Evolutionary conservation across 2,797 vertebrate genomes (phyloP).

Genomic region (Pterois miles): DNA sequence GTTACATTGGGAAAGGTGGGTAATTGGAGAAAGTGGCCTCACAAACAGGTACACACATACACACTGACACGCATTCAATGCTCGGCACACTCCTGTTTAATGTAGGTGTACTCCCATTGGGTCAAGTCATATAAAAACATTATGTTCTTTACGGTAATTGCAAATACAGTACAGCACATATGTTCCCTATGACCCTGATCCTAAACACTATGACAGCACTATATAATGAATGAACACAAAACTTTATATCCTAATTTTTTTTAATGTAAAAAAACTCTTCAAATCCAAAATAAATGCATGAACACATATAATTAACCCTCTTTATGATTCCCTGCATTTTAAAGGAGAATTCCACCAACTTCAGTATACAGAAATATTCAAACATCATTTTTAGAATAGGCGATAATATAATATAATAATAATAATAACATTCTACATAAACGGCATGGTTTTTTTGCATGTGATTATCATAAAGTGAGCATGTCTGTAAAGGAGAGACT

Average conservation of each 20-base stretch:
- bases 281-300: not conserved
- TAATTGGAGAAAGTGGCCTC: conserved; percentile 31
- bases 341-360: not conserved
- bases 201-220: not conserved
- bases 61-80: not conserved
- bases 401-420: no score
- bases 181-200: not conserved
- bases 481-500: no score
- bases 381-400: not conserved
- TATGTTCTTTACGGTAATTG: conserved; percentile 11
- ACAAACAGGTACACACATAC: conserved; percentile 10
- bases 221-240: not conserved
- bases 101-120: conserved; percentile 11
- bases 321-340: not conserved
- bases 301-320: no score
- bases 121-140: conserved; percentile 24
- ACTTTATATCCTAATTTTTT: not conserved
- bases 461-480: no score
- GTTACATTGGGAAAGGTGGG: conserved; percentile 29
- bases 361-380: not conserved
- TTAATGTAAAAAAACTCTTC: not conserved
- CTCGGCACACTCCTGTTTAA: conserved; percentile 28
- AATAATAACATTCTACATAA: no score
- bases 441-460: no score
- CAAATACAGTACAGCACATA: not conserved